These are phyloP conservation scores for Nasonovia ribisnigri DNA, from an alignment of 2,888 invertebrate genomes.

Conservation along the genomic window DNA sequence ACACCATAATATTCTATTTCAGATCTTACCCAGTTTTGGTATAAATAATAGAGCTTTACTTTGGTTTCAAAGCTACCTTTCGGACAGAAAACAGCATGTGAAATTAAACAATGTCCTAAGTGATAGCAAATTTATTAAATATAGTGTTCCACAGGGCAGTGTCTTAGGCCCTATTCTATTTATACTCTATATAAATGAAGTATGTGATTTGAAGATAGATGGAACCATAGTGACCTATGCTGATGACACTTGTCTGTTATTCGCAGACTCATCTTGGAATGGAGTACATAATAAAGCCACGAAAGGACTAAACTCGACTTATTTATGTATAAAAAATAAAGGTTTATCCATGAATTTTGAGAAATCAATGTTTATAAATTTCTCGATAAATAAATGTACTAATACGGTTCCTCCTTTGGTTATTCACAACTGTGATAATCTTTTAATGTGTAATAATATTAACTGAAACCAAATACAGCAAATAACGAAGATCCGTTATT, in stretches of 20 bases:
- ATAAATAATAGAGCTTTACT: no score
- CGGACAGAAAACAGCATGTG: no score
- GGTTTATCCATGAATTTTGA: neutral
- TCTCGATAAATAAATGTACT: no score
- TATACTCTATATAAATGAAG: neutral
- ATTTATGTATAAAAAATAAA: neutral
- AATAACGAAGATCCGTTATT: conserved; percentile 16
- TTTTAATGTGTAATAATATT: neutral
- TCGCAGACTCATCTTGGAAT: neutral
- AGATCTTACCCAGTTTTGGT: no score
- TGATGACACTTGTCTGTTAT: neutral
- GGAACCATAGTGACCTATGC: neutral
- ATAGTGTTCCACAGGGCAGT: neutral
- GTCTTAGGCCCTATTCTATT: neutral
- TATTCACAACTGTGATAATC: neutral
- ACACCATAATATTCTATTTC: no score
- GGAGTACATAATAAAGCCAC: neutral
- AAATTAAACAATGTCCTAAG: no score
- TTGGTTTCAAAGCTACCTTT: no score
- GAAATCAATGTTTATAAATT: neutral
- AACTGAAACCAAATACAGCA: neutral
- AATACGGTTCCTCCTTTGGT: neutral
- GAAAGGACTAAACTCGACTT: neutral
- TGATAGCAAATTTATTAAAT: no score
- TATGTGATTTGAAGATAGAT: neutral